phyloP scores from a whole-genome alignment of 2,888 invertebrate genomes.

The Drosophila borborema region DNA sequence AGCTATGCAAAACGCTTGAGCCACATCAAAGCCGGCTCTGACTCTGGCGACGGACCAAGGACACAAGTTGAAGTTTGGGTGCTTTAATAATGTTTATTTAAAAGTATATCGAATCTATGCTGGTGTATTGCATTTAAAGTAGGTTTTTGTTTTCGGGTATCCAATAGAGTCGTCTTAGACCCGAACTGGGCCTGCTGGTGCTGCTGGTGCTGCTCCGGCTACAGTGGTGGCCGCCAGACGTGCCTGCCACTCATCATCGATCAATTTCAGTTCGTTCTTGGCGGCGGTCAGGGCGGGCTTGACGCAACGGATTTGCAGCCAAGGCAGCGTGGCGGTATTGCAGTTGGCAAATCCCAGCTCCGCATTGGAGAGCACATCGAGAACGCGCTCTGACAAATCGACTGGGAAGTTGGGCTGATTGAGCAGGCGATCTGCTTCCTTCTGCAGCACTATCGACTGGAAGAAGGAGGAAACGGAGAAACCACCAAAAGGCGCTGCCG shows the following conservation, averaged over 20 bases:
- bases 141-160: constrained; percentile 5
- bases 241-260: constrained; percentile 75
- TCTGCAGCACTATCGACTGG: constrained; percentile 68
- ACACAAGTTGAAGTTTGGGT: constrained; percentile 17
- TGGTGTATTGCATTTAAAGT: constrained; percentile 65
- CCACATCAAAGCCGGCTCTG: constrained; percentile 65
- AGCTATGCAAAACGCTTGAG: constrained; percentile 59
- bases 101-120: constrained; percentile 60
- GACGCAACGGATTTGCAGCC: constrained; percentile 80
- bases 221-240: constrained; percentile 55
- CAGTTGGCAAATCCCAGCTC: constrained; percentile 64
- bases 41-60: constrained; percentile 56
- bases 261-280: constrained; percentile 75
- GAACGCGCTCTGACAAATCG: constrained; percentile 72
- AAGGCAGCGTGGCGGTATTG: constrained; percentile 64
- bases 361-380: constrained; percentile 56
- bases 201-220: constrained; percentile 19
- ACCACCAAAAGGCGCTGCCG: constrained; percentile 57
- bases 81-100: constrained; percentile 46
- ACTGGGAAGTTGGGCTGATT: constrained; percentile 63
- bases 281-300: constrained; percentile 64
- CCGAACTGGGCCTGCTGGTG: constrained; percentile 16
- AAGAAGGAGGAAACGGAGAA: constrained; percentile 75
- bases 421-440: constrained; percentile 73
- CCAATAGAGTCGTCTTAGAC: constrained; percentile 14